phyloP scores from a whole-genome alignment of 2,888 invertebrate species.

The Encarsia formosa region DNA sequence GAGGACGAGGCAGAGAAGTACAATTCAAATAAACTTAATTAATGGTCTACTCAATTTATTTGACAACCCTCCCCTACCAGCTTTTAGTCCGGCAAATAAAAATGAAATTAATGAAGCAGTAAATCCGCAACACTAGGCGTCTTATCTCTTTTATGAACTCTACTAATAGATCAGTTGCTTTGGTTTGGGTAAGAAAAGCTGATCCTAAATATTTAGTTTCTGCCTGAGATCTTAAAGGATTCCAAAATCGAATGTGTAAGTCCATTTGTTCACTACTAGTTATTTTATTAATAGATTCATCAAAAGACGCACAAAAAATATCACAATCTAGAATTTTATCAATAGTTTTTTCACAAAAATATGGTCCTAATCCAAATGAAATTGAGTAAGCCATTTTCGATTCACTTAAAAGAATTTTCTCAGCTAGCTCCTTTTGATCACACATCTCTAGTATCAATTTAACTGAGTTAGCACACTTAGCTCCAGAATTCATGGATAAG shows the following conservation, averaged over 20 bases:
- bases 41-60: too few species aligned
- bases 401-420: not conserved
- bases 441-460: not conserved
- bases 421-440: not conserved
- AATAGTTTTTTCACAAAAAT: not conserved
- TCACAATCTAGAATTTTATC: not conserved
- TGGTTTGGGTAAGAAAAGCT: not conserved
- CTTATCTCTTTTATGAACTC: too few species aligned
- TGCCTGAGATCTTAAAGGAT: not conserved
- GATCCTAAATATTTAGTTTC: constrained; percentile 4
- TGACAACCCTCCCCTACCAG: too few species aligned
- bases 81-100: too few species aligned
- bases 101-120: too few species aligned
- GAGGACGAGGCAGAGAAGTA: too few species aligned
- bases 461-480: not conserved
- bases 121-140: too few species aligned
- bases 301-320: not conserved
- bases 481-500: not conserved
- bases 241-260: not conserved
- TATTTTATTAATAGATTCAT: not conserved
- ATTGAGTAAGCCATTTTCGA: not conserved
- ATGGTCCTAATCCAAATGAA: not conserved
- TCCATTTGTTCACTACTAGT: not conserved
- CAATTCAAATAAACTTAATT: too few species aligned
- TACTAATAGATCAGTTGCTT: not conserved